Percentiles rank a stretch among this genome's conserved stretches.
These are phyloP conservation scores for Drosophila demipolita DNA, from an alignment of 2,888 invertebrate species.

Conservation along the genomic window DNA sequence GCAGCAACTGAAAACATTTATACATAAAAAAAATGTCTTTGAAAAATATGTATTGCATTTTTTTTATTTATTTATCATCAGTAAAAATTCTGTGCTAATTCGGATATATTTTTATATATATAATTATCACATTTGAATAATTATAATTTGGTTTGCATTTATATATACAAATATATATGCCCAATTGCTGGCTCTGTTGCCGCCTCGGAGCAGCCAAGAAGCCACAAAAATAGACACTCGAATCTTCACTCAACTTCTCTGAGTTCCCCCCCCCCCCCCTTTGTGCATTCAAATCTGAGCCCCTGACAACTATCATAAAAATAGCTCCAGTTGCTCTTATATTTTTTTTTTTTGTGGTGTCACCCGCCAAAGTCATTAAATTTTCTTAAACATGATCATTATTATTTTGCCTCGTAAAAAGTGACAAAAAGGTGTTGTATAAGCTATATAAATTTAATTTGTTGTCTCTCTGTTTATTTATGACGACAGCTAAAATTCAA, in stretches of 20 bases:
- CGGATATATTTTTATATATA: not conserved
- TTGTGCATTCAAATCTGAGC: conserved; percentile 6
- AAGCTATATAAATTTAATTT: not conserved
- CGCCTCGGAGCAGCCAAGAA: not conserved
- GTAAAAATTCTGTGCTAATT: not conserved
- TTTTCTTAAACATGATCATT: conserved; percentile 46
- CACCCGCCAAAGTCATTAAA: conserved; percentile 54
- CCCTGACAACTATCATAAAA: conserved; percentile 32
- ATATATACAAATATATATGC: not conserved
- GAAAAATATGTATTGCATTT: not conserved
- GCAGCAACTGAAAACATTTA: not conserved
- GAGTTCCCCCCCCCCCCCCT: not conserved
- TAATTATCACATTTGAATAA: not conserved
- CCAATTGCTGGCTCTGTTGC: conserved; percentile 4
- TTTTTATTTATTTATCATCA: not conserved
- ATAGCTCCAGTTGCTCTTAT: conserved; percentile 41
- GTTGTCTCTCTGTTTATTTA: conserved; percentile 4
- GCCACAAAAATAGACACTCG: conserved; percentile 19
- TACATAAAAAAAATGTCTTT: not conserved
- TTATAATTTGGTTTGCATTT: not conserved
- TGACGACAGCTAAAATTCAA: not conserved
- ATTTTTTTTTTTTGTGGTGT: conserved; percentile 26
- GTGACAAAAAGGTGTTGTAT: conserved; percentile 27
- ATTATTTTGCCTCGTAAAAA: conserved; percentile 2
- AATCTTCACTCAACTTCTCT: not conserved